Percentiles rank a stretch among this genome's conserved stretches.
phyloP scores from a whole-genome alignment of 2,113 vertebrate species.

The Glareola pratincola region DNA sequence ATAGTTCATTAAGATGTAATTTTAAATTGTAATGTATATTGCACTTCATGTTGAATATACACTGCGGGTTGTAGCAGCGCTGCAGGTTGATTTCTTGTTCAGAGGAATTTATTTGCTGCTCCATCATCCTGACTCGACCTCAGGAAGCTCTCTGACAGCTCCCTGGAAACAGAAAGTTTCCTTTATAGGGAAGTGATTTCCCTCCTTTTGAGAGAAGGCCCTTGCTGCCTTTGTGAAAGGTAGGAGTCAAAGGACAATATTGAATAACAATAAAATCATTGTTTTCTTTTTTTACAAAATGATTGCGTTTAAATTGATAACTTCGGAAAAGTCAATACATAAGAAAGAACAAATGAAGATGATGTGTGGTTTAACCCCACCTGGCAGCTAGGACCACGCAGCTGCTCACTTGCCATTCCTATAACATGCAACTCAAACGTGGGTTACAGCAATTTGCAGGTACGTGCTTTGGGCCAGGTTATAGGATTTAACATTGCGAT shows the following conservation, averaged over 20 bases:
- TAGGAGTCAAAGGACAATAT: not conserved
- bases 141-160: not conserved
- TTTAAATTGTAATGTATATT: constrained; percentile 48
- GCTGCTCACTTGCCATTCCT: not conserved
- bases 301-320: not conserved
- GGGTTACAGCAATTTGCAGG: not conserved
- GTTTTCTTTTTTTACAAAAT: not conserved
- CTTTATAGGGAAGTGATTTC: not conserved
- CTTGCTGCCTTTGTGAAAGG: not conserved
- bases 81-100: constrained; percentile 10
- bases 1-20: constrained; percentile 55
- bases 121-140: not conserved
- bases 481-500: not conserved
- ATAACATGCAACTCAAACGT: not conserved
- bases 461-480: not conserved
- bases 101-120: not conserved
- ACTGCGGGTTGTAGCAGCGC: not conserved
- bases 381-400: not conserved
- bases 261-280: not conserved
- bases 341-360: not conserved
- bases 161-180: not conserved
- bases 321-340: not conserved
- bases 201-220: not conserved
- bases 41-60: not conserved
- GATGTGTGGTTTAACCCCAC: not conserved